A percentile compares a stretch with the other conserved stretches of the same genome.
Conservation (phyloP, 2,113 vertebrate species). For the Manacus vitellinus region DNA sequence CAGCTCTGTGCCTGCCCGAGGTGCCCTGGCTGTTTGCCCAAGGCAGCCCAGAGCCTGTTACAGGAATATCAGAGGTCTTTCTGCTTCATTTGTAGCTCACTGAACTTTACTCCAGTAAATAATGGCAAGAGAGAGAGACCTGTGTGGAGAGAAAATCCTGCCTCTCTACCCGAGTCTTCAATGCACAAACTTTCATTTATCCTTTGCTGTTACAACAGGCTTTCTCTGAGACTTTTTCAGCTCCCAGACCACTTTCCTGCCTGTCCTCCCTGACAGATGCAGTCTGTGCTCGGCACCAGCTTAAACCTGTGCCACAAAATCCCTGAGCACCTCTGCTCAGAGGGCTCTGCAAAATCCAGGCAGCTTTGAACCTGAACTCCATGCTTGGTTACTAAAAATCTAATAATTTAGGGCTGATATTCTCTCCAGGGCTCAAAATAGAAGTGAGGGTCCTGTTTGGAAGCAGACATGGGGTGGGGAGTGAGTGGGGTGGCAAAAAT, state of each 20-base stretch:
- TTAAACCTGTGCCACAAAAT: background rate
- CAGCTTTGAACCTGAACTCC: background rate
- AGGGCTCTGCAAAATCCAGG: background rate
- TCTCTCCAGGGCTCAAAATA: background rate
- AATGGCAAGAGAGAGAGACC: background rate
- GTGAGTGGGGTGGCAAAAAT: background rate
- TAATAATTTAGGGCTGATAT: background rate
- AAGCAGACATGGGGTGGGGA: background rate
- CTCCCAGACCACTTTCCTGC: background rate
- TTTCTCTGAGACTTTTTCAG: background rate
- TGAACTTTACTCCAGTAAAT: constrained; percentile 47
- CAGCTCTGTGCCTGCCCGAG: background rate
- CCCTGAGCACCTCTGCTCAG: background rate
- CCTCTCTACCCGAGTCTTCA: rapidly evolving
- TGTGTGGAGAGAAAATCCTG: background rate
- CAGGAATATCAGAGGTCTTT: background rate
- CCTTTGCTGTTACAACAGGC: background rate
- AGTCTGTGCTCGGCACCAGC: background rate
- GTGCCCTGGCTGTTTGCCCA: background rate
- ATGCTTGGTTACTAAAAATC: background rate
- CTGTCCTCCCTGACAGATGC: background rate
- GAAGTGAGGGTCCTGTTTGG: background rate
- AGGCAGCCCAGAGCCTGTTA: background rate
- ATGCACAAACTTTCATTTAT: background rate
- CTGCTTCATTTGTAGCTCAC: background rate